Evolutionary conservation across 2,797 vertebrate genomes (phyloP).

Genomic region (Apogon hyalosoma): DNA sequence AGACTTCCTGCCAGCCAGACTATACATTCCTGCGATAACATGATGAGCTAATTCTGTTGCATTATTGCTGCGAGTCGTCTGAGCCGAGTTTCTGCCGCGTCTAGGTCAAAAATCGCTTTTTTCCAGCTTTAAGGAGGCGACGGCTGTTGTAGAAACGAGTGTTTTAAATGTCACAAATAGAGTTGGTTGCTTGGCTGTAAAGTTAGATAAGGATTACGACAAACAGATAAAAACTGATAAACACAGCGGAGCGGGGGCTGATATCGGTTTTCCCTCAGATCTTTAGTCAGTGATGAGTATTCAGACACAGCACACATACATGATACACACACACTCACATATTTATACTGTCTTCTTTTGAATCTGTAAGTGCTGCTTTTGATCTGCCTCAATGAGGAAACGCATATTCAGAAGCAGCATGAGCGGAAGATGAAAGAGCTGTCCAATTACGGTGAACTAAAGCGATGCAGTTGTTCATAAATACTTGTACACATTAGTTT

Average conservation of each 20-base stretch:
- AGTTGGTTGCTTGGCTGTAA: slow-evolving; percentile 16
- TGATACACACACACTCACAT: slow-evolving; percentile 9
- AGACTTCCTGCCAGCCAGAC: too few species aligned
- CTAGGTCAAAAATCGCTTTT: slow-evolving; percentile 8
- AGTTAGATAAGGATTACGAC: slow-evolving; percentile 48
- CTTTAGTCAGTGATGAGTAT: slow-evolving; percentile 41
- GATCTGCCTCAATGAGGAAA: slow-evolving; percentile 73
- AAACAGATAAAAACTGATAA: slow-evolving; percentile 54
- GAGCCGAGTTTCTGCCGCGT: not conserved
- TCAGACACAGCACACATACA: slow-evolving; percentile 25
- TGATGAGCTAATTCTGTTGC: not conserved
- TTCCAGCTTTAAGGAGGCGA: slow-evolving; percentile 11
- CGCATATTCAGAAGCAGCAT: slow-evolving; percentile 64
- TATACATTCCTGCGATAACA: not conserved
- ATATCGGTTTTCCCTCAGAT: slow-evolving; percentile 54
- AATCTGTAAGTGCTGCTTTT: slow-evolving; percentile 74
- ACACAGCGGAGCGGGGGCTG: slow-evolving; percentile 37
- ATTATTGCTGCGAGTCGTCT: not conserved
- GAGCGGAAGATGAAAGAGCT: slow-evolving; percentile 64
- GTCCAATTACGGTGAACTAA: slow-evolving; percentile 72
- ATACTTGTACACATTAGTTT: slow-evolving; percentile 71
- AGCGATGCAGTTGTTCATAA: slow-evolving; percentile 62
- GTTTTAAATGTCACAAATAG: slow-evolving; percentile 22
- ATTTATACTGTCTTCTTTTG: slow-evolving; percentile 44
- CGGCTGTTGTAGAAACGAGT: not conserved